A percentile compares a stretch with the other conserved stretches of the same genome.
Conservation (phyloP, 2,888 invertebrate genomes). For the Cynaeus angustus region DNA sequence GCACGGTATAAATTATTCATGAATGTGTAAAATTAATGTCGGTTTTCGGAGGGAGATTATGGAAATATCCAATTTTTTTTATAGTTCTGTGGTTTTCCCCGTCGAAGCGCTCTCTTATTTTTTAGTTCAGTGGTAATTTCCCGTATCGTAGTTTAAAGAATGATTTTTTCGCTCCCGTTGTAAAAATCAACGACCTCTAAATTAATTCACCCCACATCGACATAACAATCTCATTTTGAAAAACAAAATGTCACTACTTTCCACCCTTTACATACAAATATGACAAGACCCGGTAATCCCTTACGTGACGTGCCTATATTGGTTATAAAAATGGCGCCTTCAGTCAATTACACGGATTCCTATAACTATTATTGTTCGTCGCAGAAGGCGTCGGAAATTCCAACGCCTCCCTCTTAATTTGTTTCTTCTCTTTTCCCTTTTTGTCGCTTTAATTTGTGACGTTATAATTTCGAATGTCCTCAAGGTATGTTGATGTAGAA, state of each 20-base stretch:
- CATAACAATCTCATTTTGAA: slow-evolving; percentile 2
- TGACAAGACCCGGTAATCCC: slow-evolving; percentile 29
- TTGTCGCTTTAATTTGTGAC: slow-evolving; percentile 16
- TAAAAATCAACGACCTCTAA: too few relatives aligned
- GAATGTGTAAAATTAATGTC: not conserved
- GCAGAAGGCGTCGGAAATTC: slow-evolving; percentile 2
- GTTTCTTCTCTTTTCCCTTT: slow-evolving; percentile 1
- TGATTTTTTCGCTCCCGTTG: too few relatives aligned
- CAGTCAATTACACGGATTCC: slow-evolving; percentile 46
- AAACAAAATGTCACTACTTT: slow-evolving; percentile 15
- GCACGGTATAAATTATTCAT: not conserved
- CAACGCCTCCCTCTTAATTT: slow-evolving; percentile 22
- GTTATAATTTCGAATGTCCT: slow-evolving; percentile 21
- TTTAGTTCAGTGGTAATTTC: too few relatives aligned
- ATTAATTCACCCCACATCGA: not conserved
- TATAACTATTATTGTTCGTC: slow-evolving; percentile 2
- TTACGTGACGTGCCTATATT: slow-evolving; percentile 35
- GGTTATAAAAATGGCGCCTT: slow-evolving; percentile 35
- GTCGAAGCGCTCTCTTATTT: too few relatives aligned
- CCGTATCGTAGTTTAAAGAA: too few relatives aligned
- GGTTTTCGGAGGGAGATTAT: too few relatives aligned
- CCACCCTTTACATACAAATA: slow-evolving; percentile 31
- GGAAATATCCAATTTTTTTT: too few relatives aligned
- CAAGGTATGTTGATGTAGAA: slow-evolving; percentile 32
- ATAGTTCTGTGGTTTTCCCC: too few relatives aligned